phyloP scores from a whole-genome alignment of 1,140 invertebrate species.

The Potamilus streckersoni region DNA sequence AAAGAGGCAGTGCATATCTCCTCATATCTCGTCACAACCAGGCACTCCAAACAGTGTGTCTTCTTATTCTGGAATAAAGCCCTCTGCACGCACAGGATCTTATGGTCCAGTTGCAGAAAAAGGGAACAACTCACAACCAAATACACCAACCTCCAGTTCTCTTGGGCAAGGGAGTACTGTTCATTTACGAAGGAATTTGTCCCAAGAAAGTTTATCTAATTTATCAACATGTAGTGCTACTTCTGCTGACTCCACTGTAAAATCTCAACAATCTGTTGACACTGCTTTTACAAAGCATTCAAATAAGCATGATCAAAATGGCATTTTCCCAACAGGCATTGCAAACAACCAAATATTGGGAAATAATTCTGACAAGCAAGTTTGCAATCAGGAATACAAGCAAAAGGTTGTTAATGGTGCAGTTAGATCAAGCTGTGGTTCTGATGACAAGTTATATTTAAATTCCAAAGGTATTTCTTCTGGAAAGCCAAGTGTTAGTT shows the following conservation, averaged over 20 bases:
- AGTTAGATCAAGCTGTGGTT: constrained; percentile 6
- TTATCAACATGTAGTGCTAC: constrained; percentile 1
- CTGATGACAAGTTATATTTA: constrained; percentile 18
- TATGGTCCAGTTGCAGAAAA: constrained; percentile 14
- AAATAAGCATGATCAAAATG: too few relatives aligned
- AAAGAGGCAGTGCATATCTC: constrained; percentile 24
- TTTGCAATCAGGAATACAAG: constrained; percentile 22
- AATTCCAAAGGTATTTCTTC: constrained; percentile 17
- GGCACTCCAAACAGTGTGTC: constrained; percentile 23
- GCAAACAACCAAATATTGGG: constrained; percentile 1
- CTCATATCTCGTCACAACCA: constrained; percentile 14
- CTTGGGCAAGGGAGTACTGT: neutral
- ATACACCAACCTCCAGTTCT: neutral
- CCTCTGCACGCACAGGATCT: constrained; percentile 1
- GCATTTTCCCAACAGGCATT: too few relatives aligned
- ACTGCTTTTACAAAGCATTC: too few relatives aligned
- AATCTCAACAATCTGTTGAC: too few relatives aligned
- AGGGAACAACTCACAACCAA: neutral
- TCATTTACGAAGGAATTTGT: constrained; percentile 20
- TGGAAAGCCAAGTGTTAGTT: constrained; percentile 24
- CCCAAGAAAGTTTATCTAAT: constrained; percentile 14
- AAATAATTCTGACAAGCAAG: constrained; percentile 15
- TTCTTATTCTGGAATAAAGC: constrained; percentile 18
- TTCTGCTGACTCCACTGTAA: too few relatives aligned
- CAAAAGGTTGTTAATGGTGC: constrained; percentile 6